Evolutionary conservation across 2,797 vertebrate species (phyloP).

Genomic region (Myotis myotis): DNA sequence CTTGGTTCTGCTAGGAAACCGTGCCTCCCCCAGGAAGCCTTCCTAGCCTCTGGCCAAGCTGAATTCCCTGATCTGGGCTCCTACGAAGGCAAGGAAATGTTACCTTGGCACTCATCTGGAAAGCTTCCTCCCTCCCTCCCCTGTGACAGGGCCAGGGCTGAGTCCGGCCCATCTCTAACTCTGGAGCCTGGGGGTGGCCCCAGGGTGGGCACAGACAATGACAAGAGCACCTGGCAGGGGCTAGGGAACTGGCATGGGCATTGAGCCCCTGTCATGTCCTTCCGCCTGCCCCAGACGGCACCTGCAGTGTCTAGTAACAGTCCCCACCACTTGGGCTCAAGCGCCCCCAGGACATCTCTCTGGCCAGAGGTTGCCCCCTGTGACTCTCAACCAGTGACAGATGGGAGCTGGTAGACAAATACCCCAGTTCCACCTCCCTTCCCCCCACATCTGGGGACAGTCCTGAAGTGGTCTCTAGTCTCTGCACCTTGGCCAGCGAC

Average conservation of each 20-base stretch:
- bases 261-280: background rate
- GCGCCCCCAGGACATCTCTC: background rate
- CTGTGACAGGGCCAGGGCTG: background rate
- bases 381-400: background rate
- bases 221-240: background rate
- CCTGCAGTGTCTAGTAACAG: background rate
- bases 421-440: rapidly evolving
- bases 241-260: background rate
- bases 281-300: background rate
- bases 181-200: background rate
- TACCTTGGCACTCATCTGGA: rapidly evolving
- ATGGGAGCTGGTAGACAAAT: background rate
- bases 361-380: background rate
- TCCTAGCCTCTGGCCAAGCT: background rate
- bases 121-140: background rate
- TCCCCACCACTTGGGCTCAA: background rate
- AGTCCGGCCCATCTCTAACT: background rate
- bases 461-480: background rate
- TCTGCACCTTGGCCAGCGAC: background rate
- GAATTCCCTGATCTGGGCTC: background rate
- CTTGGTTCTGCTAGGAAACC: background rate
- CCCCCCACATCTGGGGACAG: background rate
- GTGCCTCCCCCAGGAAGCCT: conserved; percentile 1
- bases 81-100: background rate
- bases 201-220: background rate